Percentiles rank a stretch among this genome's conserved stretches.
Evolutionary conservation across 1,140 invertebrate genomes (phyloP).

Genomic region (Aphaenogaster ashmeadi): DNA sequence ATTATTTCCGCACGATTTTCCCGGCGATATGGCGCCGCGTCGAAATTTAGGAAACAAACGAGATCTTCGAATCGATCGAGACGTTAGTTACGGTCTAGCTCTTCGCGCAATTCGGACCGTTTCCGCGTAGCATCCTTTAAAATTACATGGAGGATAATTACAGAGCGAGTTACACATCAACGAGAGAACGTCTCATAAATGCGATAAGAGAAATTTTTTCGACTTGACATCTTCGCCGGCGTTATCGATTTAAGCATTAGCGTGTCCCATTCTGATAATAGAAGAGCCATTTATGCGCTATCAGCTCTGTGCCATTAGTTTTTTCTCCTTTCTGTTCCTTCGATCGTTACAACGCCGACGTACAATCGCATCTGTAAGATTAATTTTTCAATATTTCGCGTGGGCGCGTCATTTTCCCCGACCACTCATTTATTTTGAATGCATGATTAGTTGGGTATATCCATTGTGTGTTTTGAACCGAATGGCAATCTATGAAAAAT

Average conservation of each 20-base stretch:
- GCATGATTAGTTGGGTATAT: conserved; percentile 8
- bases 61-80: conserved; percentile 30
- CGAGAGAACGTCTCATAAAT: conserved; percentile 3
- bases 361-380: conserved; percentile 29
- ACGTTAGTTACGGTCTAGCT: not conserved
- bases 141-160: conserved; percentile 36
- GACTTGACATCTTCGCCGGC: conserved; percentile 22
- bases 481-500: not conserved
- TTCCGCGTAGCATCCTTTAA: not conserved
- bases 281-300: conserved; percentile 70
- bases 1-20: conserved; percentile 81
- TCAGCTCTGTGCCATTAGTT: conserved; percentile 30
- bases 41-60: conserved; percentile 54
- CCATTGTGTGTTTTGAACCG: not conserved
- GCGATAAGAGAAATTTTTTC: conserved; percentile 40
- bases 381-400: conserved; percentile 26
- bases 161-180: not conserved
- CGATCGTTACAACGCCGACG: not conserved
- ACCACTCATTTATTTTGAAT: conserved; percentile 19
- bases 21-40: conserved; percentile 62
- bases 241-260: conserved; percentile 82
- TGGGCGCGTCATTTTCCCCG: not conserved
- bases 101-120: conserved; percentile 14
- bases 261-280: conserved; percentile 71
- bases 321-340: conserved; percentile 4